These are phyloP conservation scores for Emmelina monodactyla DNA, from an alignment of 2,888 invertebrate species.

Conservation along the genomic window DNA sequence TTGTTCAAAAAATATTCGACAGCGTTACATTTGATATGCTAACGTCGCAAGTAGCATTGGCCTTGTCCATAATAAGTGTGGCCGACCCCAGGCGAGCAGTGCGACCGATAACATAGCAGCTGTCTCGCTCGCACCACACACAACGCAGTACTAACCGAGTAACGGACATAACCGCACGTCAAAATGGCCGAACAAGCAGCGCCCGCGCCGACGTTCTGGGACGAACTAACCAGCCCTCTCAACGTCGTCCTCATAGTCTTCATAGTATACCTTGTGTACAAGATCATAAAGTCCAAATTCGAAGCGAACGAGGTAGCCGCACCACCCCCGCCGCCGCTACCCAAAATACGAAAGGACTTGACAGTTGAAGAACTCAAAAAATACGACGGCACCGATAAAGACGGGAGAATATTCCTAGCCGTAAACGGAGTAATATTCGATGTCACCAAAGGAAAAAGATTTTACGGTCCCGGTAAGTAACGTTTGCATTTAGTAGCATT, in stretches of 20 bases:
- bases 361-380: conserved; percentile 85
- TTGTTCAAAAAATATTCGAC: too few relatives aligned
- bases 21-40: too few relatives aligned
- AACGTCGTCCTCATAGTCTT: conserved; percentile 43
- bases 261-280: conserved; percentile 66
- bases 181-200: conserved; percentile 27
- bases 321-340: conserved; percentile 67
- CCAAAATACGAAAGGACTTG: conserved; percentile 88
- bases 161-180: conserved; percentile 17
- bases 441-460: conserved; percentile 87
- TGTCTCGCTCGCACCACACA: too few relatives aligned
- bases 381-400: conserved; percentile 83
- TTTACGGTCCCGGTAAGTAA: conserved; percentile 90
- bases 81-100: conserved; percentile 21
- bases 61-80: conserved; percentile 1
- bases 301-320: conserved; percentile 33
- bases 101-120: conserved; percentile 18
- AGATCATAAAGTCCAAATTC: conserved; percentile 65
- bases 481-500: conserved; percentile 9
- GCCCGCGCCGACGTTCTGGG: conserved; percentile 38
- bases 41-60: conserved; percentile 1
- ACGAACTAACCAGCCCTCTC: conserved; percentile 49
- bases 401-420: conserved; percentile 89
- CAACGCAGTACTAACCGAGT: conserved; percentile 20
- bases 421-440: conserved; percentile 95